Percentiles rank a stretch among this genome's conserved stretches.
Evolutionary conservation across 1,140 invertebrate genomes (phyloP).

Genomic region (Anoplophora glabripennis): DNA sequence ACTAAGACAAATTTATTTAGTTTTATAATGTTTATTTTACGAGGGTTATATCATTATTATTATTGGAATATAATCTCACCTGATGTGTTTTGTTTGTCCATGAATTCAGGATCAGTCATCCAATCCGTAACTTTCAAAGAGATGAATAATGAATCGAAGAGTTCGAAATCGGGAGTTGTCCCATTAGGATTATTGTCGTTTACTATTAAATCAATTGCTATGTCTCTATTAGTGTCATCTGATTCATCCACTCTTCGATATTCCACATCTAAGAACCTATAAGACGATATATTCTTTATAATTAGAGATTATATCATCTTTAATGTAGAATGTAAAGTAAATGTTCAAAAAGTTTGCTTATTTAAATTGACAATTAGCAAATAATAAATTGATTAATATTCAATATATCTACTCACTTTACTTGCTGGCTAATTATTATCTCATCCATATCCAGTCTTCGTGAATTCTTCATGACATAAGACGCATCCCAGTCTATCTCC

Average conservation of each 20-base stretch:
- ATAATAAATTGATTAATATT: too few species aligned
- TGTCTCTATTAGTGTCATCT: conserved; percentile 3
- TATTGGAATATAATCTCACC: conserved; percentile 36
- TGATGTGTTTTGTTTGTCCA: conserved; percentile 33
- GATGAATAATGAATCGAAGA: conserved; percentile 56
- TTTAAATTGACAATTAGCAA: too few species aligned
- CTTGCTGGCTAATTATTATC: conserved; percentile 33
- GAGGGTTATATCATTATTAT: not conserved
- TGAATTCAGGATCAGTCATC: conserved; percentile 43
- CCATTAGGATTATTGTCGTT: conserved; percentile 16
- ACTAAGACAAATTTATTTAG: too few species aligned
- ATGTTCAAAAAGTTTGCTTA: too few species aligned
- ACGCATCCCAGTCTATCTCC: conserved; percentile 55
- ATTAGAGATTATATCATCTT: too few species aligned
- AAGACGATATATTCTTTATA: conserved; percentile 1
- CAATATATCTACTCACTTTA: conserved; percentile 12
- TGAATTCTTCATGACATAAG: conserved; percentile 56
- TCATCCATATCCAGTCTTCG: conserved; percentile 34
- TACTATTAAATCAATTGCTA: conserved; percentile 17
- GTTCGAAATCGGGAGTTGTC: conserved; percentile 51
- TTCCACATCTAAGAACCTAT: conserved; percentile 30
- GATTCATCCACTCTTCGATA: conserved; percentile 1
- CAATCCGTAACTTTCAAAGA: conserved; percentile 50
- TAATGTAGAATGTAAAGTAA: too few species aligned
- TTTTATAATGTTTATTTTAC: too few species aligned